A percentile compares a stretch with the other conserved stretches of the same genome.
Conservation (phyloP, 2,113 vertebrate species). For the Sinocyclocheilus maitianheensis region DNA sequence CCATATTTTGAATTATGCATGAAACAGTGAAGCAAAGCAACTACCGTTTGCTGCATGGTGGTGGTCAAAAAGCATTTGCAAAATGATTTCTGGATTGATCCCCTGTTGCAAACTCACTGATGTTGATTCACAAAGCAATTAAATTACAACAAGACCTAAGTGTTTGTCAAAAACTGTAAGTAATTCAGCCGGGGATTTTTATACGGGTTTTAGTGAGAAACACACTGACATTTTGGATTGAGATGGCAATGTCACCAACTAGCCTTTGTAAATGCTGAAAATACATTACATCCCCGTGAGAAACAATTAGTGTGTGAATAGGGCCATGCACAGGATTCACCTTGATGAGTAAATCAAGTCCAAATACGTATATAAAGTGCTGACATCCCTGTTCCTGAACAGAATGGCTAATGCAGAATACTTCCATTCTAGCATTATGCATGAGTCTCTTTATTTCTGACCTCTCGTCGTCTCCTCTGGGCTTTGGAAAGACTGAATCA, state of each 20-base stretch:
- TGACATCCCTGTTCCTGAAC: conserved; percentile 5
- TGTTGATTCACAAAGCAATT: neutral
- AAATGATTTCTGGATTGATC: neutral
- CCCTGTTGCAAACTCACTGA: neutral
- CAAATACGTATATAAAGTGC: neutral
- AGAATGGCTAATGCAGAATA: conserved; percentile 6
- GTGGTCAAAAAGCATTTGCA: neutral
- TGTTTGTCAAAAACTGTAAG: neutral
- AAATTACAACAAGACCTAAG: neutral
- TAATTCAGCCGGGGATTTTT: neutral
- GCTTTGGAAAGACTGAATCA: neutral
- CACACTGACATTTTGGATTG: neutral
- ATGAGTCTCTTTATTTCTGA: conserved; percentile 20
- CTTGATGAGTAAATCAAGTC: conserved; percentile 24
- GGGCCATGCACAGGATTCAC: conserved; percentile 4
- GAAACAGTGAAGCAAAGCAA: neutral
- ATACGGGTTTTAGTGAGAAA: neutral
- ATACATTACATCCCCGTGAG: neutral
- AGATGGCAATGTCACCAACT: neutral
- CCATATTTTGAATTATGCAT: neutral
- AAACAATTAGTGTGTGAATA: neutral
- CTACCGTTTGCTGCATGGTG: neutral
- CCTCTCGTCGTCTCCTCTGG: neutral
- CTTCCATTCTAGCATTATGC: conserved; percentile 1
- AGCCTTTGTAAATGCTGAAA: neutral